Conservation (phyloP, 2,113 vertebrate species). For the Gulo gulo region DNA sequence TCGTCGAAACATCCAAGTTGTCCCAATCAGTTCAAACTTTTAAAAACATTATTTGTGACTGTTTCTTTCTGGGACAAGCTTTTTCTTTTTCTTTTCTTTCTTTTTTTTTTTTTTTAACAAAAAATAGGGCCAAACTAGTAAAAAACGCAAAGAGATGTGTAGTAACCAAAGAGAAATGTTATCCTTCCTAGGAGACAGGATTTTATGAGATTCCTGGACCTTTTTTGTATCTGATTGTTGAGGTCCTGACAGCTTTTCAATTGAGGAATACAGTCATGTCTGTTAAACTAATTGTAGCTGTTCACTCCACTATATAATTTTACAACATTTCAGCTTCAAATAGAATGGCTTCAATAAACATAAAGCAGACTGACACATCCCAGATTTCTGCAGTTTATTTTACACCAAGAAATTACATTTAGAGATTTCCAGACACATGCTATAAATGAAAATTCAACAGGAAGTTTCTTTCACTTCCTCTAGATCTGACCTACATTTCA, state of each 20-base stretch:
- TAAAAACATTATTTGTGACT: not conserved
- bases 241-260: constrained; percentile 56
- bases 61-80: not conserved
- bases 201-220: constrained; percentile 33
- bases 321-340: constrained; percentile 66
- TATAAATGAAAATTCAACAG: constrained; percentile 69
- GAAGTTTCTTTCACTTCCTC: constrained; percentile 70
- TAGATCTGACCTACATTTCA: constrained; percentile 67
- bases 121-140: not conserved
- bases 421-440: constrained; percentile 67
- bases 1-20: not conserved
- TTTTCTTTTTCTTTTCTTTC: not conserved
- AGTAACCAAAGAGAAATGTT: not conserved
- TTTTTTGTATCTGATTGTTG: constrained; percentile 8
- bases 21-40: constrained; percentile 19
- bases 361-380: constrained; percentile 69
- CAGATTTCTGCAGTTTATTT: constrained; percentile 73
- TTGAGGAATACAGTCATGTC: constrained; percentile 37
- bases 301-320: constrained; percentile 63
- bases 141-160: not conserved
- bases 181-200: not conserved
- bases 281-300: constrained; percentile 69
- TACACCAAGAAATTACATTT: constrained; percentile 71
- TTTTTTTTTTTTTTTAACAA: not conserved
- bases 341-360: constrained; percentile 70